Evolutionary conservation across 2,888 invertebrate species (phyloP), one percentile per base, ranked within the genome.

Genomic region (Drosophila neutralis): DNA sequence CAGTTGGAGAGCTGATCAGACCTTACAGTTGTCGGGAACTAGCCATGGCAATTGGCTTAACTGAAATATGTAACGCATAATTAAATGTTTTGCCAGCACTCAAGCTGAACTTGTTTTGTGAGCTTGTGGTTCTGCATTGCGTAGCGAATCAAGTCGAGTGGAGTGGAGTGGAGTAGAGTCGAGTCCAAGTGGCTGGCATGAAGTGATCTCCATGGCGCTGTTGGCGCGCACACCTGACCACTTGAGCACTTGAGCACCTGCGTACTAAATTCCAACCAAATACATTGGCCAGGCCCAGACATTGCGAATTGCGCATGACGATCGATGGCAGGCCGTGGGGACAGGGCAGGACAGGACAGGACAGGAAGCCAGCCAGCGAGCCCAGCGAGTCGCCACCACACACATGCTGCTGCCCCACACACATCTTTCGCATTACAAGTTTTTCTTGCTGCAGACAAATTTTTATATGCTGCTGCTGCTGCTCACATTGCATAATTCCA

Each of bases 171-270:
- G 45, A 42, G n/a, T 58, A 24, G 13, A 51, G 40, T 73, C 60
- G 54, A 60, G 35, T 57, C 15, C 61, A 27, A 67, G 56, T 59
- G 66, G 48, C 27, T 53, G n/a, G 29, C 63, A 58, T 45, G 63
- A 49, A 49, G 49, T 61, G 53, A 49, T 64, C 45, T 45, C 64
- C 67, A 64, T 53, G 42, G 62, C 65, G 48, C 36, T 57, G 51
- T 54, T 21, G 21, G 21, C 6, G 21, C 42, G 42, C 42, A 45
- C 45, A 48, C 45, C 8, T 31, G 78, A 69, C 69, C 85, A 89
- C 79, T 87, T 87, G 84, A 73, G 81, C 4, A 45, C 35, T 7
- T 29, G 78, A 69, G 72, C 89, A 89, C 85, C 84, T 87, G 87
- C 69, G 81, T 61, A 75, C 75, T 70, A 70, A 64, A 70, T 76